phyloP scores from a whole-genome alignment of 37 sponge, comb jelly and placozoan genomes.

The Mnemiopsis leidyi region DNA sequence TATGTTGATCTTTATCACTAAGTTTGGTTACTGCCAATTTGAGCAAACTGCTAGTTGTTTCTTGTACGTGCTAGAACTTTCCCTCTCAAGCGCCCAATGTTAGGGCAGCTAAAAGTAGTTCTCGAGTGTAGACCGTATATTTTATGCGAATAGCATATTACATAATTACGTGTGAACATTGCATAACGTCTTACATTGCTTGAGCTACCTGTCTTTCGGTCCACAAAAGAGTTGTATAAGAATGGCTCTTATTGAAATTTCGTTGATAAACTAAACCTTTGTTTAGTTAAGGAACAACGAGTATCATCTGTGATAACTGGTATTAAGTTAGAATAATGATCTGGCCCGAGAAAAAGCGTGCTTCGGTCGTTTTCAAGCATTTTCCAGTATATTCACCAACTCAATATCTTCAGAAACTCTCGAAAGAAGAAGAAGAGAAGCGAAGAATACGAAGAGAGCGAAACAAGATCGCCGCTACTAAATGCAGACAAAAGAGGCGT shows the following conservation, averaged over 20 bases:
- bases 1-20: too few relatives aligned
- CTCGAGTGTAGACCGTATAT: background rate
- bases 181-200: background rate
- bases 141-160: background rate
- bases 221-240: too few relatives aligned
- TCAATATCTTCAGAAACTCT: background rate
- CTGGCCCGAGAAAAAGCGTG: too few relatives aligned
- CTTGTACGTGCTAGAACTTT: background rate
- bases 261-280: too few relatives aligned
- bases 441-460: background rate
- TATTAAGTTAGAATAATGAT: too few relatives aligned
- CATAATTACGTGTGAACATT: background rate
- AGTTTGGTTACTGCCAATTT: too few relatives aligned
- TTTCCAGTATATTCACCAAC: background rate
- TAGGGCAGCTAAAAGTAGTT: background rate
- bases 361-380: too few relatives aligned
- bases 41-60: too few relatives aligned
- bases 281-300: too few relatives aligned
- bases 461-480: slow-evolving; percentile 33
- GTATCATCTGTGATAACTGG: too few relatives aligned
- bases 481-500: background rate
- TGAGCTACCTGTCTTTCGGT: background rate
- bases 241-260: too few relatives aligned
- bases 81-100: background rate
- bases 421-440: slow-evolving; percentile 32